These are phyloP conservation scores for Okamejei kenojei DNA, from an alignment of 2,797 vertebrate genomes.

Conservation along the genomic window DNA sequence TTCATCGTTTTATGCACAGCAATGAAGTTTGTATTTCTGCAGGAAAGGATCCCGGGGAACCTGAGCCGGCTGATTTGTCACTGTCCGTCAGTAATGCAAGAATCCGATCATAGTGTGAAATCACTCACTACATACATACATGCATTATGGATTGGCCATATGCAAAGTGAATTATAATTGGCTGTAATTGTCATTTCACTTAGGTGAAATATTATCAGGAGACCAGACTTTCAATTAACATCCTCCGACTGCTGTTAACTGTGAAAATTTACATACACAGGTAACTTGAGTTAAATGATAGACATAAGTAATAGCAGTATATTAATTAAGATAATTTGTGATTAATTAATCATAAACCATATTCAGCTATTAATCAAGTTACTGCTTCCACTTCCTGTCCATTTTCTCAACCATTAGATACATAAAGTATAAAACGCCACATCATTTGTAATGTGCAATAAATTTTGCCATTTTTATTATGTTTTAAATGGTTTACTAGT, in stretches of 20 bases:
- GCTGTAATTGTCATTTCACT: slow-evolving; percentile 78
- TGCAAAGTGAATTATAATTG: slow-evolving; percentile 80
- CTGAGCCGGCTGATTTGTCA: slow-evolving; percentile 57
- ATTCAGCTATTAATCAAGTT: slow-evolving; percentile 31
- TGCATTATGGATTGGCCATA: slow-evolving; percentile 69
- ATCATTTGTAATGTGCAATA: neutral
- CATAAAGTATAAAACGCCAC: neutral
- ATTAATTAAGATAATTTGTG: slow-evolving; percentile 57
- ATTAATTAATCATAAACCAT: slow-evolving; percentile 37
- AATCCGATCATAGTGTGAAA: slow-evolving; percentile 55
- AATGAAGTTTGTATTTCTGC: slow-evolving; percentile 47
- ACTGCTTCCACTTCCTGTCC: neutral
- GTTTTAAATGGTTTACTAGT: neutral
- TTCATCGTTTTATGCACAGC: neutral
- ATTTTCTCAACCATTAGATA: neutral
- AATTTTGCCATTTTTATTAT: slow-evolving; percentile 14
- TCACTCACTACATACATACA: slow-evolving; percentile 69
- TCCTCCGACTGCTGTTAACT: slow-evolving; percentile 68
- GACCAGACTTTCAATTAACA: slow-evolving; percentile 75
- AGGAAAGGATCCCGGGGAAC: slow-evolving; percentile 50
- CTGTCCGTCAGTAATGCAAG: slow-evolving; percentile 65
- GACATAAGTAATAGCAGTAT: slow-evolving; percentile 60
- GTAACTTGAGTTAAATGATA: slow-evolving; percentile 48
- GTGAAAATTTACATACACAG: slow-evolving; percentile 68
- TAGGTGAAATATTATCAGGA: slow-evolving; percentile 74